Conservation (phyloP, 2,888 invertebrate genomes). For the Ryuthela nishihirai region DNA sequence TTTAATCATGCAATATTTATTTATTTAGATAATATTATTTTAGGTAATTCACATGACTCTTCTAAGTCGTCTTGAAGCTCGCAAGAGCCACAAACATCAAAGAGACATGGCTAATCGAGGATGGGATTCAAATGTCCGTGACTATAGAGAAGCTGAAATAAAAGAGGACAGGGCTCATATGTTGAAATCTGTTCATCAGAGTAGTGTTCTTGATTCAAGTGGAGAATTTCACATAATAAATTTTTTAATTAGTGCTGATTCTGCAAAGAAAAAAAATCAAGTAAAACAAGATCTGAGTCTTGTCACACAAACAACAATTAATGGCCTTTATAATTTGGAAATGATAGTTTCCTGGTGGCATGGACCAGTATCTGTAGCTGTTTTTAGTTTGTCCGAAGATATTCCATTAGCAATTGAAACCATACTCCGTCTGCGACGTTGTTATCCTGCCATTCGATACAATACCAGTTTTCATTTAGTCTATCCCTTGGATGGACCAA, state of each 20-base stretch:
- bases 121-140: slow-evolving; percentile 14
- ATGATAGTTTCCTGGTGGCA: slow-evolving; percentile 52
- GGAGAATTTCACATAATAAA: slow-evolving; percentile 52
- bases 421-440: slow-evolving; percentile 52
- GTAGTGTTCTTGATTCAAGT: slow-evolving; percentile 49
- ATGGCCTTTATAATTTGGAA: slow-evolving; percentile 52
- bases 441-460: slow-evolving; percentile 49
- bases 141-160: slow-evolving; percentile 33
- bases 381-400: slow-evolving; percentile 54
- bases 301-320: slow-evolving; percentile 54
- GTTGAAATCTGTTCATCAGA: slow-evolving; percentile 37
- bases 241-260: slow-evolving; percentile 34
- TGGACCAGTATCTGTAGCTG: slow-evolving; percentile 56
- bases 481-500: slow-evolving; percentile 49
- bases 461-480: slow-evolving; percentile 56
- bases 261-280: slow-evolving; percentile 9
- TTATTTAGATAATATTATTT: background rate
- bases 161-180: slow-evolving; percentile 38
- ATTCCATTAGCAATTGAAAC: slow-evolving; percentile 50
- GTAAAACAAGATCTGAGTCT: slow-evolving; percentile 50
- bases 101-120: slow-evolving; percentile 17
- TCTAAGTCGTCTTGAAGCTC: slow-evolving; percentile 43
- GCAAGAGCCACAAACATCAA: slow-evolving; percentile 31
- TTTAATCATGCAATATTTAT: background rate
- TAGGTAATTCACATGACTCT: slow-evolving; percentile 45